Evolutionary conservation across 1,140 invertebrate genomes (phyloP), one percentile per base, ranked within the genome.

Genomic region (Glossosoma conforme): DNA sequence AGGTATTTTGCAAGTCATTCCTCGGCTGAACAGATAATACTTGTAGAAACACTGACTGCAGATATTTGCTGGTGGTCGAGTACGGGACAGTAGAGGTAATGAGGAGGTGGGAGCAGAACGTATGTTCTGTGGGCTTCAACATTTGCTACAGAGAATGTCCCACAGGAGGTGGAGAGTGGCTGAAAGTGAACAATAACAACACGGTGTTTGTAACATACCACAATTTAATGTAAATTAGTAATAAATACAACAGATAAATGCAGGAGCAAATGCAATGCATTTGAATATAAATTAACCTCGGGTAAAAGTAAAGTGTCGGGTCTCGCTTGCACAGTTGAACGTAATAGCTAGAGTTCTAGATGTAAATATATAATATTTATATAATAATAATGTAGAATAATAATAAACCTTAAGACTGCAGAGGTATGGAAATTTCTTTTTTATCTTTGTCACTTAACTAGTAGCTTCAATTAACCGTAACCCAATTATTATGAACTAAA

Each of bases 171-270:
- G 25, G 8, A 5, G 36, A 18, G 18, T 13, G 14, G 11, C 36
- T 38, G 36, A 38, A 3, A 43, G 20, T 19, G 24, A 49, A 58
- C 19, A 58, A 53, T 36, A 57, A 59, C 33, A 59, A 54, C 47
- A 55, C 44, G 40, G 44, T 41, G 30, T 47, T 74, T 74, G 72
- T 75, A 75, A 75, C 72, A 75, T 74, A 74, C 68, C 71, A 74
- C 72, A 74, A 74, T 75, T 75, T 75, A 75, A 75, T 75, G 72
- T 75, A 75, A 75, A 74, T 74, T 75, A 75, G 72, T 74, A 75
- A 75, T 75, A 75, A 75, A 75, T 75, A 74, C 72, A 75, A 74
- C 69, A 75, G 69, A 74, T 74, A 75, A 75, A 75, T 75, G 72
- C 72, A 75, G 72, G 69, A 73, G 68, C 70, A 32, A 52, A 72